phyloP scores from a whole-genome alignment of 2,113 vertebrate genomes.

The Gallinago jamesoni region DNA sequence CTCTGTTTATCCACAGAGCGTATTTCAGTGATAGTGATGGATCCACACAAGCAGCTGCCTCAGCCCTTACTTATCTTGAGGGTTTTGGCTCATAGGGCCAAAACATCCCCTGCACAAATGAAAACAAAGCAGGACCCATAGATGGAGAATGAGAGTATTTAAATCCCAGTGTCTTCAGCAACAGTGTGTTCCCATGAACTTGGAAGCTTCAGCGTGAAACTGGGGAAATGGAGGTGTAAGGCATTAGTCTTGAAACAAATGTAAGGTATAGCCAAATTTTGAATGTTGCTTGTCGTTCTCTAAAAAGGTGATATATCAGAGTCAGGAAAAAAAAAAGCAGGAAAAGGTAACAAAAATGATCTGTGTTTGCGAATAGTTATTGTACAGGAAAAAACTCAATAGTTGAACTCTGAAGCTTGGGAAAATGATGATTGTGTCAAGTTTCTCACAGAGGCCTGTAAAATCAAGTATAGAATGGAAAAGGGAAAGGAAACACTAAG shows the following conservation, averaged over 20 bases:
- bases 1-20: constrained; percentile 33
- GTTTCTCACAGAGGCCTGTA: background rate
- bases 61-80: background rate
- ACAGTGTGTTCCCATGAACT: rapidly evolving
- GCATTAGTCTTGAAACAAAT: background rate
- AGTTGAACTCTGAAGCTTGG: background rate
- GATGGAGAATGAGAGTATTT: background rate
- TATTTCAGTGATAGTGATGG: constrained; percentile 15
- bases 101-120: background rate
- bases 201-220: background rate
- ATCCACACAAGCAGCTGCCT: constrained; percentile 48
- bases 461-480: background rate
- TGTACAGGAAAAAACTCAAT: background rate
- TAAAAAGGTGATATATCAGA: background rate
- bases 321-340: background rate
- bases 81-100: background rate
- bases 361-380: background rate
- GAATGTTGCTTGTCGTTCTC: background rate
- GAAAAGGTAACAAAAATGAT: background rate
- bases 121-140: background rate
- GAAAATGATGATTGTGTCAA: background rate
- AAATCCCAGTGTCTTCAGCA: background rate
- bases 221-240: background rate
- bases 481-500: background rate
- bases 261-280: background rate